phyloP scores from a whole-genome alignment of 2,113 vertebrate genomes.

The Delphinapterus leucas region DNA sequence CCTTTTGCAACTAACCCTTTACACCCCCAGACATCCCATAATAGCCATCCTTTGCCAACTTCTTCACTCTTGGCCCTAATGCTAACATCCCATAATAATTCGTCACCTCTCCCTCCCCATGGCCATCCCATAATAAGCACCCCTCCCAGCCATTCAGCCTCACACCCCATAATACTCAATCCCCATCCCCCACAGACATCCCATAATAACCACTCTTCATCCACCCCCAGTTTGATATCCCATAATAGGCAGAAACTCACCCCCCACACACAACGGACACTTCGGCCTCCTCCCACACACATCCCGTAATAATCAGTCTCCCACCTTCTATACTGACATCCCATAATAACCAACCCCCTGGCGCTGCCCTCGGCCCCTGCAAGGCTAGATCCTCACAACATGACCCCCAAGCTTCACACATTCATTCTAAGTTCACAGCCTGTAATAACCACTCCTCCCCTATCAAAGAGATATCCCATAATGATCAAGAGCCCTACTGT shows the following conservation, averaged over 20 bases:
- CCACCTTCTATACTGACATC: conserved; percentile 65
- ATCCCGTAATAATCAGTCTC: conserved; percentile 73
- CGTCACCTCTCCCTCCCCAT: conserved; percentile 63
- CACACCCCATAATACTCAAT: conserved; percentile 82
- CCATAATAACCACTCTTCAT: conserved; percentile 79
- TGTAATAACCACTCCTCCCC: not conserved
- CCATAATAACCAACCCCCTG: conserved; percentile 63
- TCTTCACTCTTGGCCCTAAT: conserved; percentile 70
- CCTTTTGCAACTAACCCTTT: conserved; percentile 64
- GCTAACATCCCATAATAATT: conserved; percentile 83
- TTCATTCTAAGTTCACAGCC: not conserved
- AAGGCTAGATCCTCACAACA: not conserved
- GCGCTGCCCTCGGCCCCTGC: conserved; percentile 55
- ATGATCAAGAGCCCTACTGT: not conserved
- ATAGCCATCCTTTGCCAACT: conserved; percentile 75
- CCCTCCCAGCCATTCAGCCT: conserved; percentile 70
- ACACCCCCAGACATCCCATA: conserved; percentile 63
- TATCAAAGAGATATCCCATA: not conserved
- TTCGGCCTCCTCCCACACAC: conserved; percentile 75
- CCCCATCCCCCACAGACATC: conserved; percentile 77
- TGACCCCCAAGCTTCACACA: not conserved
- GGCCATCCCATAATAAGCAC: conserved; percentile 79
- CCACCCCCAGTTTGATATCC: conserved; percentile 76
- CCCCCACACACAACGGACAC: conserved; percentile 64
- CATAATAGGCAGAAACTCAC: conserved; percentile 76